Evolutionary conservation across 2,113 vertebrate species (phyloP).

Genomic region (Podarcis raffonei): DNA sequence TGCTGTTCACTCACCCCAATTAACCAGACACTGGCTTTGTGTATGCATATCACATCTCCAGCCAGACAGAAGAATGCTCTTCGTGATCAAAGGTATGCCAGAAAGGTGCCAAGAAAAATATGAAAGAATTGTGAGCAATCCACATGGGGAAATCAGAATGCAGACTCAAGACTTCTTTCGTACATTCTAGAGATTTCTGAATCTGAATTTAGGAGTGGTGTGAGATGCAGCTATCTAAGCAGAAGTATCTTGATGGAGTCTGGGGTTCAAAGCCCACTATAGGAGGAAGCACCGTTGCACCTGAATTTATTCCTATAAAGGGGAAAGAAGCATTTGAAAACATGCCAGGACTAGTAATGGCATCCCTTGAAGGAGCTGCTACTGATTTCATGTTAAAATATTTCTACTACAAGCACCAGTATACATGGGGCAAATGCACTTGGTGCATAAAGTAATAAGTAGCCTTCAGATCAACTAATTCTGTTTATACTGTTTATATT

Average conservation of each 20-base stretch:
- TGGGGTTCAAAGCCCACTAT: not conserved
- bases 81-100: not conserved
- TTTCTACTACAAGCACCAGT: not conserved
- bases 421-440: not conserved
- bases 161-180: not conserved
- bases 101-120: slow-evolving; percentile 13
- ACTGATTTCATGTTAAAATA: not conserved
- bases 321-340: not conserved
- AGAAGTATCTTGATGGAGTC: not conserved
- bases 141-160: not conserved
- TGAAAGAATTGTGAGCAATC: not conserved
- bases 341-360: not conserved
- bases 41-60: not conserved
- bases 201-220: not conserved
- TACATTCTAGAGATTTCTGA: slow-evolving; percentile 24
- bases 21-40: not conserved
- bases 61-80: not conserved
- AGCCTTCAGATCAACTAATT: not conserved
- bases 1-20: not conserved
- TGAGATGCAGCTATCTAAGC: not conserved
- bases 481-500: not conserved
- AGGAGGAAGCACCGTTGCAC: not conserved
- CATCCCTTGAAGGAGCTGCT: not conserved
- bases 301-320: not conserved
- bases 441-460: not conserved